phyloP scores from a whole-genome alignment of 2,113 vertebrate genomes.

The Eptatretus burgeri region DNA sequence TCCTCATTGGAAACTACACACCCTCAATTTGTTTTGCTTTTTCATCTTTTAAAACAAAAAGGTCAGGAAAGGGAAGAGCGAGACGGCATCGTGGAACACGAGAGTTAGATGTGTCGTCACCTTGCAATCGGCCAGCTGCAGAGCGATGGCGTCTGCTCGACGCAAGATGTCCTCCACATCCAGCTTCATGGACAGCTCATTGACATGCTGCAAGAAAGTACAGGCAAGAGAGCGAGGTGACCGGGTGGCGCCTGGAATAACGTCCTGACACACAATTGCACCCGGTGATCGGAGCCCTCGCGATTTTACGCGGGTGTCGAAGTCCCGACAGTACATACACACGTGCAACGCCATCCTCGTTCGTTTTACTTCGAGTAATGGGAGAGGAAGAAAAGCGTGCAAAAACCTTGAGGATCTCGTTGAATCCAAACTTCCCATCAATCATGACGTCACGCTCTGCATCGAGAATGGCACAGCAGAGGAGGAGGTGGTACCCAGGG shows the following conservation, averaged over 20 bases:
- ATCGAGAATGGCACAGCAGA: conserved; percentile 45
- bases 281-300: too few species aligned
- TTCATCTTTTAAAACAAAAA: too few species aligned
- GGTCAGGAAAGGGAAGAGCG: too few species aligned
- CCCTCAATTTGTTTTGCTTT: too few species aligned
- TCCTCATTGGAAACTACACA: too few species aligned
- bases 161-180: conserved; percentile 29
- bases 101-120: conserved; percentile 15
- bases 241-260: background rate
- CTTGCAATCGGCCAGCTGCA: conserved; percentile 58
- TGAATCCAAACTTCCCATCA: conserved; percentile 48
- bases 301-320: too few species aligned
- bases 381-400: background rate
- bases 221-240: background rate
- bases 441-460: conserved; percentile 46
- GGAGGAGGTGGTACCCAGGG: conserved; percentile 45
- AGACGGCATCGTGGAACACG: too few species aligned
- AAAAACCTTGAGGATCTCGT: conserved; percentile 55
- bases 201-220: conserved; percentile 37
- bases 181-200: conserved; percentile 59
- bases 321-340: too few species aligned
- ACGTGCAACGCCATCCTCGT: background rate
- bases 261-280: too few species aligned
- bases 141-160: conserved; percentile 33
- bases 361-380: background rate